Conservation (phyloP, 2,888 invertebrate genomes). For the Nymphalis c-album region DNA sequence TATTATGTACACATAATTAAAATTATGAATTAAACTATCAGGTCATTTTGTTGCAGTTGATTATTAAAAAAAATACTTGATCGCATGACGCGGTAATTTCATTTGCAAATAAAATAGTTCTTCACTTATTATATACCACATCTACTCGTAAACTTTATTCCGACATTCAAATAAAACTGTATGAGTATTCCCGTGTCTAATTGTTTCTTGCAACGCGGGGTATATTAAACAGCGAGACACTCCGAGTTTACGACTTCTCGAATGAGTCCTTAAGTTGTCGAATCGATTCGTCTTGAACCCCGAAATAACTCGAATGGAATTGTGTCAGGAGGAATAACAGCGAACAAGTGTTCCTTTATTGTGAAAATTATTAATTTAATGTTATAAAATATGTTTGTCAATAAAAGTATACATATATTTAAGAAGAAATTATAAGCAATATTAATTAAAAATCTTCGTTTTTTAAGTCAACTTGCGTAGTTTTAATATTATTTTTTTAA, state of each 20-base stretch:
- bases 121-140: constrained; percentile 42
- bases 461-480: no score
- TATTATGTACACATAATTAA: no score
- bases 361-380: not conserved
- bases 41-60: no score
- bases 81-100: no score
- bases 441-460: no score
- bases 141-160: constrained; percentile 46
- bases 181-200: constrained; percentile 77
- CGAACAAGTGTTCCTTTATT: not conserved
- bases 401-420: no score
- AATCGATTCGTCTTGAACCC: constrained; percentile 72
- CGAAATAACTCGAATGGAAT: constrained; percentile 61
- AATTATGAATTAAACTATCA: no score
- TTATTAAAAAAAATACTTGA: no score
- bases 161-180: constrained; percentile 49
- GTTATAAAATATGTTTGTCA: no score
- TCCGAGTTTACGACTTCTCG: constrained; percentile 76
- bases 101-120: no score
- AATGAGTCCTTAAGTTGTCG: constrained; percentile 79
- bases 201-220: constrained; percentile 78
- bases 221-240: constrained; percentile 78
- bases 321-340: constrained; percentile 43
- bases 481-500: no score
- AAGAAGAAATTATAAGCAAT: no score